Conservation (phyloP, 2,888 invertebrate species). For the Chloroclystis v-ata region DNA sequence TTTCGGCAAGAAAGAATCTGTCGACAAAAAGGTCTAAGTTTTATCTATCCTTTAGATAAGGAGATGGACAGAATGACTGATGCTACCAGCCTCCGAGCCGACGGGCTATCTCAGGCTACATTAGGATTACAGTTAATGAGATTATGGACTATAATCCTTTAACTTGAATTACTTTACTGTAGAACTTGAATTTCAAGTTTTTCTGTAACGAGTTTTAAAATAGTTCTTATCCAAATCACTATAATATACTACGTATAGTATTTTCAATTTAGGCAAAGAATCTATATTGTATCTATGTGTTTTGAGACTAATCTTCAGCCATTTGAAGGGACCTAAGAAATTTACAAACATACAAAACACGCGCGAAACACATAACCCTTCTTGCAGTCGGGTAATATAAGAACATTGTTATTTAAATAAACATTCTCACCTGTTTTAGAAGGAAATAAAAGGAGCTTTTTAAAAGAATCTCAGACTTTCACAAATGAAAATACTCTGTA, state of each 20-base stretch:
- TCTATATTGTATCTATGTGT: no score
- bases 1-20: constrained; percentile 1
- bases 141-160: constrained; percentile 8
- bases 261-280: no score
- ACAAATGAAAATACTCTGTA: constrained; percentile 12
- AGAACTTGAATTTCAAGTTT: no score
- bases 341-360: no score
- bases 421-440: not conserved
- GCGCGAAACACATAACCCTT: no score
- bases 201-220: no score
- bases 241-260: no score
- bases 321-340: no score
- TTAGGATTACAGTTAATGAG: constrained; percentile 18
- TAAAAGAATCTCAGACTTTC: constrained; percentile 6
- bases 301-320: no score
- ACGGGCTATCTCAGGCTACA: constrained; percentile 26
- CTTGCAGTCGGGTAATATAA: no score
- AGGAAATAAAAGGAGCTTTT: not conserved
- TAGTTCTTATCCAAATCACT: no score
- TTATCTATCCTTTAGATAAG: constrained; percentile 34
- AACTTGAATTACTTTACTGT: no score
- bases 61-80: constrained; percentile 45
- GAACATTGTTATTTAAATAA: not conserved
- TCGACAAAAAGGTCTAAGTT: not conserved
- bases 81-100: constrained; percentile 35